Conservation (phyloP, 2,113 vertebrate genomes). For the Corythornis cristatus region DNA sequence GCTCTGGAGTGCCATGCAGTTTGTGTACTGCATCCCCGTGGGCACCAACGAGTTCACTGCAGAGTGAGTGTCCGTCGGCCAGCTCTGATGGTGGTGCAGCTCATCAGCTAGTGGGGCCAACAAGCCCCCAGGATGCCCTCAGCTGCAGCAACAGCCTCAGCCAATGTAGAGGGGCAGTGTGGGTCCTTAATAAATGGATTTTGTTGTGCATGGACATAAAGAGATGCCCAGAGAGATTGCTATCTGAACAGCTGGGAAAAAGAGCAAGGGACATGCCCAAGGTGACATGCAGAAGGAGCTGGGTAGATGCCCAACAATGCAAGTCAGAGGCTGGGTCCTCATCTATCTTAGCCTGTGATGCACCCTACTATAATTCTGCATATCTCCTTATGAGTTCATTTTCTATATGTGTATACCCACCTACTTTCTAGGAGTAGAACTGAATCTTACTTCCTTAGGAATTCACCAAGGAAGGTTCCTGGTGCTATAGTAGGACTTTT, state of each 20-base stretch:
- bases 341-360: not conserved
- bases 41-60: conserved; percentile 88
- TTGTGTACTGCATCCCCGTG: conserved; percentile 91
- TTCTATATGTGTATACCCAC: not conserved
- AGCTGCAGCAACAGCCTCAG: not conserved
- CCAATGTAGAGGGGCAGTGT: fast-evolving
- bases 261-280: not conserved
- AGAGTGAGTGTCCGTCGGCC: conserved; percentile 81
- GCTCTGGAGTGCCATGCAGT: conserved; percentile 92
- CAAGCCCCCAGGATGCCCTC: not conserved
- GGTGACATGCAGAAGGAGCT: not conserved
- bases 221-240: not conserved
- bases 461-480: not conserved
- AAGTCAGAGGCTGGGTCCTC: not conserved
- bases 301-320: not conserved
- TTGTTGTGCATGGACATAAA: not conserved
- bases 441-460: not conserved
- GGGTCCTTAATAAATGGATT: not conserved
- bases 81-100: fast-evolving
- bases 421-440: not conserved
- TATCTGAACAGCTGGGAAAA: not conserved
- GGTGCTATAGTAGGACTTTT: not conserved
- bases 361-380: not conserved
- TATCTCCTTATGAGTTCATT: not conserved
- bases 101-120: fast-evolving